Evolutionary conservation across 2,113 vertebrate genomes (phyloP).

Genomic region (Oreotrochilus melanogaster): DNA sequence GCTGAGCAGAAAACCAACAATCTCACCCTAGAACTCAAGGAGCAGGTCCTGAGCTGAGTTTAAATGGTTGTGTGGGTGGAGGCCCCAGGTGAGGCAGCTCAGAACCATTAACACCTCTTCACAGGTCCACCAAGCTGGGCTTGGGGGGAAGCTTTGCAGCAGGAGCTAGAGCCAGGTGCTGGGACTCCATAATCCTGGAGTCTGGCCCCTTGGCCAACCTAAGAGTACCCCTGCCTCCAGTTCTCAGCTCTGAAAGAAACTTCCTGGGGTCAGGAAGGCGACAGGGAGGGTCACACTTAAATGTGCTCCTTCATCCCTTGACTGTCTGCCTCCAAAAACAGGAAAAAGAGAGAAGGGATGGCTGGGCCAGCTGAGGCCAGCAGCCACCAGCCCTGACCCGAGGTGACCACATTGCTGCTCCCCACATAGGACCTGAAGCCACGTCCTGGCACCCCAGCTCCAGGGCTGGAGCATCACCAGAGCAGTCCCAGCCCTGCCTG

Average conservation of each 20-base stretch:
- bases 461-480: not conserved
- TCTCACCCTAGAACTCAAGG: fast-evolving
- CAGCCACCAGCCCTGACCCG: not conserved
- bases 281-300: not conserved
- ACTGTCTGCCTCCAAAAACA: too few relatives aligned
- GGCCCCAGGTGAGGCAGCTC: not conserved
- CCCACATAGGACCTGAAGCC: not conserved
- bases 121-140: not conserved
- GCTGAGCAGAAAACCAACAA: not conserved
- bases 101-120: not conserved
- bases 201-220: too few relatives aligned
- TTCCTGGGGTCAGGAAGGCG: not conserved
- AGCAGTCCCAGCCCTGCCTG: not conserved
- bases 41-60: not conserved
- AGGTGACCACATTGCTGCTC: not conserved
- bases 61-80: not conserved
- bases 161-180: not conserved
- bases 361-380: not conserved
- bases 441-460: not conserved
- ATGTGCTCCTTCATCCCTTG: not conserved
- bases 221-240: not conserved
- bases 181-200: not conserved
- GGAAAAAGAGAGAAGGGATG: too few relatives aligned
- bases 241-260: not conserved
- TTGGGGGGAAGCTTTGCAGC: not conserved